Percentiles rank a stretch among this genome's conserved stretches.
These are phyloP conservation scores for Microtus pennsylvanicus DNA, from an alignment of 2,113 vertebrate species.

Conservation along the genomic window DNA sequence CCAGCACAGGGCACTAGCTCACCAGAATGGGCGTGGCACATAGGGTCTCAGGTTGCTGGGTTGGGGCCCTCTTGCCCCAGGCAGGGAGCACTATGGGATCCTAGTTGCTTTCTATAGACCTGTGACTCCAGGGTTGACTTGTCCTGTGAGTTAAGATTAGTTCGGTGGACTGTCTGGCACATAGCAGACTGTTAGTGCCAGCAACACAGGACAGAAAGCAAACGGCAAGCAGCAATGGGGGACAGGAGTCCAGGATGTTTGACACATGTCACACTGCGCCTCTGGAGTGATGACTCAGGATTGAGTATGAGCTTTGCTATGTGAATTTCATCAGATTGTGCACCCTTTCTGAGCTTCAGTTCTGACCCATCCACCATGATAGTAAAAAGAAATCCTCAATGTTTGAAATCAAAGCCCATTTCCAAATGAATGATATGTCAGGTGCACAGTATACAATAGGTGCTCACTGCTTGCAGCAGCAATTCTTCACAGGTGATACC, in stretches of 20 bases:
- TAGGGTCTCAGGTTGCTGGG: not conserved
- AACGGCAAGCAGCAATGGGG: not conserved
- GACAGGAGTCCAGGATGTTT: no score
- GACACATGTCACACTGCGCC: no score
- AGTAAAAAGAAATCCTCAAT: not conserved
- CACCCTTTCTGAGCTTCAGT: not conserved
- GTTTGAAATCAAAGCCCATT: not conserved
- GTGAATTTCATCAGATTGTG: not conserved
- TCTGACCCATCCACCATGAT: not conserved
- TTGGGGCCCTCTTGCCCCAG: not conserved
- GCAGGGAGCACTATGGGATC: no score
- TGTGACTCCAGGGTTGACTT: no score
- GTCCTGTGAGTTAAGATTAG: not conserved
- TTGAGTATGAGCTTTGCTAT: not conserved
- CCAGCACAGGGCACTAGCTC: not conserved
- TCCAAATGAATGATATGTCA: not conserved
- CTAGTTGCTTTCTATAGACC: no score
- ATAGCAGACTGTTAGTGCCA: not conserved
- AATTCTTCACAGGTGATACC: not conserved
- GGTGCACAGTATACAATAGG: not conserved
- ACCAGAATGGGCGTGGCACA: no score
- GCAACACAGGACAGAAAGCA: not conserved
- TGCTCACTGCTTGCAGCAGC: not conserved
- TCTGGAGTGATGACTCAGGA: not conserved
- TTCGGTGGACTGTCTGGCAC: not conserved